These are phyloP conservation scores for Carcina quercana DNA, from an alignment of 2,888 invertebrate species.

Conservation along the genomic window DNA sequence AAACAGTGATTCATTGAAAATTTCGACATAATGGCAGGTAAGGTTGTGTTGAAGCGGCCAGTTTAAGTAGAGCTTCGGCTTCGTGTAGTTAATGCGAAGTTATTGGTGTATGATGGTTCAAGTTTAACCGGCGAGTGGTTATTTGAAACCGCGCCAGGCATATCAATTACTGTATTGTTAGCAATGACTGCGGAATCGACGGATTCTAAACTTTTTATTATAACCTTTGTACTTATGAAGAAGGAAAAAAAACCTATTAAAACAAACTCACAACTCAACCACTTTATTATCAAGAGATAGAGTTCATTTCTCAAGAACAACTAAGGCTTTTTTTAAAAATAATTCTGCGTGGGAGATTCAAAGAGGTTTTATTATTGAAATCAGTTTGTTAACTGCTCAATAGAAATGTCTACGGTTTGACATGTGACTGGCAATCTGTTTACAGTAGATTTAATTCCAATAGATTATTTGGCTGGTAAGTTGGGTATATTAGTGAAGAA, in stretches of 20 bases:
- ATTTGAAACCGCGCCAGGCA: slow-evolving; percentile 51
- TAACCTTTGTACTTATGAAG: slow-evolving; percentile 35
- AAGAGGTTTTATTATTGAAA: slow-evolving; percentile 5
- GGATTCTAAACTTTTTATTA: slow-evolving; percentile 44
- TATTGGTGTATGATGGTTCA: slow-evolving; percentile 21
- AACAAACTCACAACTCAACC: too few species aligned
- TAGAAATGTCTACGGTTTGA: slow-evolving; percentile 11
- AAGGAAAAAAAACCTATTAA: too few species aligned
- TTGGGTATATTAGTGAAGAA: too few species aligned
- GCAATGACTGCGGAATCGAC: slow-evolving; percentile 45
- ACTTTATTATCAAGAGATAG: too few species aligned
- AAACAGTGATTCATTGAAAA: slow-evolving; percentile 38
- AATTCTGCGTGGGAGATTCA: slow-evolving; percentile 20
- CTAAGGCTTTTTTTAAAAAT: too few species aligned
- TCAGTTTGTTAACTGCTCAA: slow-evolving; percentile 1
- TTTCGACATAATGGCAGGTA: slow-evolving; percentile 48
- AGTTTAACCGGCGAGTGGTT: slow-evolving; percentile 26
- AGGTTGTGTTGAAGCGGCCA: slow-evolving; percentile 17
- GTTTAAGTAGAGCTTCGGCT: slow-evolving; percentile 16
- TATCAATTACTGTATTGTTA: slow-evolving; percentile 65
- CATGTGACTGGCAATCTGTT: slow-evolving; percentile 12
- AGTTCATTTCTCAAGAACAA: too few species aligned
- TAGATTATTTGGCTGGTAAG: too few species aligned
- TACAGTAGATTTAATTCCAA: slow-evolving; percentile 11
- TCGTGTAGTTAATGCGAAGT: slow-evolving; percentile 7